A percentile compares a stretch with the other conserved stretches of the same genome.
Evolutionary conservation across 2,797 vertebrate genomes (phyloP).

Genomic region (Typhlichthys subterraneus): DNA sequence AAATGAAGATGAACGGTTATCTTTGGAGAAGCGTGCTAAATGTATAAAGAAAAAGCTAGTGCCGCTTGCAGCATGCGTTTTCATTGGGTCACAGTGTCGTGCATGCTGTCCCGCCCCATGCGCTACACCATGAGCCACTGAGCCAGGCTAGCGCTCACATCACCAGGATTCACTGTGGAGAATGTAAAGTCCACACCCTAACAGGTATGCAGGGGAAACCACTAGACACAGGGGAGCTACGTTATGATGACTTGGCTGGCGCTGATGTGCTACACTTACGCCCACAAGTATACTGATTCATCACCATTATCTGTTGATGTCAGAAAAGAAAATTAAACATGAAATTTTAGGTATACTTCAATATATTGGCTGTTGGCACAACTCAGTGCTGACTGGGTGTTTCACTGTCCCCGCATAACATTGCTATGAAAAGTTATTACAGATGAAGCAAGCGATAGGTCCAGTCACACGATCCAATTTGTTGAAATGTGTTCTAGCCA

Average conservation of each 20-base stretch:
- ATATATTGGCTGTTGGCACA: neutral
- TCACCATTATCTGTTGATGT: neutral
- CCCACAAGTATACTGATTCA: constrained; percentile 16
- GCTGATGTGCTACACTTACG: constrained; percentile 24
- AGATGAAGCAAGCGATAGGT: too few relatives aligned
- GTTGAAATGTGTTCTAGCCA: too few relatives aligned
- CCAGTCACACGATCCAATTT: too few relatives aligned
- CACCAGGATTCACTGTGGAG: constrained; percentile 37
- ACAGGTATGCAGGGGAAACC: constrained; percentile 20
- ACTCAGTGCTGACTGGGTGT: neutral
- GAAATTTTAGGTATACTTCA: neutral
- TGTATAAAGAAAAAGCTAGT: neutral
- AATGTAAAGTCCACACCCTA: constrained; percentile 30
- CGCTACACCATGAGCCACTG: constrained; percentile 12
- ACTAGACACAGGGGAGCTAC: constrained; percentile 12
- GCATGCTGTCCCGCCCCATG: constrained; percentile 42
- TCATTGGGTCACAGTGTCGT: constrained; percentile 48
- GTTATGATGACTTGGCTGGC: constrained; percentile 27
- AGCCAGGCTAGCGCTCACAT: constrained; percentile 38
- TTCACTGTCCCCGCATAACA: too few relatives aligned
- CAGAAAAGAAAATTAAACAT: neutral
- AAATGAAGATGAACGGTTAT: neutral
- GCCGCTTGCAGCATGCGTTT: neutral
- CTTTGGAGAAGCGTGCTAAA: neutral
- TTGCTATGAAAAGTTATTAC: too few relatives aligned